These are phyloP conservation scores for Anoplolepis gracilipes DNA, from an alignment of 1,140 invertebrate genomes.

Conservation along the genomic window DNA sequence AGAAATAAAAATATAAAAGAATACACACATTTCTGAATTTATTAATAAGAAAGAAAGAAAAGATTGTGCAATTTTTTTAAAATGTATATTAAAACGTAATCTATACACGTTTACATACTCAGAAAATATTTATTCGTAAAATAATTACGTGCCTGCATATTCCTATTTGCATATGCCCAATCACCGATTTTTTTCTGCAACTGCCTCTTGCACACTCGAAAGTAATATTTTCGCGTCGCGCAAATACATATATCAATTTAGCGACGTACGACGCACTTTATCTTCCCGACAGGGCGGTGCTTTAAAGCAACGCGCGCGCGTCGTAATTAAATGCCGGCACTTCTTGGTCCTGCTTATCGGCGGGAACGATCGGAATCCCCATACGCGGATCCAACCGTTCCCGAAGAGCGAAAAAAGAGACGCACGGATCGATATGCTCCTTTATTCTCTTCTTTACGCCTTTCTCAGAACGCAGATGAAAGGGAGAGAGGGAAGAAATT, in stretches of 20 bases:
- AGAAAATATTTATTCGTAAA: not conserved
- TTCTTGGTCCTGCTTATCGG: constrained; percentile 67
- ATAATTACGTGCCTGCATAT: constrained; percentile 2
- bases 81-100: too few species aligned
- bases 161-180: not conserved
- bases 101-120: not conserved
- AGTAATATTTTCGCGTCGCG: constrained; percentile 59
- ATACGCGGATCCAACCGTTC: constrained; percentile 31
- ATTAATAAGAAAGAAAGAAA: not conserved
- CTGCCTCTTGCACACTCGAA: constrained; percentile 13
- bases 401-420: constrained; percentile 33
- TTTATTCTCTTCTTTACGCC: constrained; percentile 11
- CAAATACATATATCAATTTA: constrained; percentile 66
- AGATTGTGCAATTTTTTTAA: not conserved
- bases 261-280: constrained; percentile 58
- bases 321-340: constrained; percentile 74
- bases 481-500: constrained; percentile 18
- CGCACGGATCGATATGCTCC: constrained; percentile 45
- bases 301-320: constrained; percentile 64
- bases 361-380: constrained; percentile 50
- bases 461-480: not conserved
- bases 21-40: not conserved
- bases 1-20: not conserved
- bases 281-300: constrained; percentile 59
- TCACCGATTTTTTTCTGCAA: constrained; percentile 8